A percentile compares a stretch with the other conserved stretches of the same genome.
Conservation (phyloP, 2,113 vertebrate genomes). For the Oncorhynchus keta region DNA sequence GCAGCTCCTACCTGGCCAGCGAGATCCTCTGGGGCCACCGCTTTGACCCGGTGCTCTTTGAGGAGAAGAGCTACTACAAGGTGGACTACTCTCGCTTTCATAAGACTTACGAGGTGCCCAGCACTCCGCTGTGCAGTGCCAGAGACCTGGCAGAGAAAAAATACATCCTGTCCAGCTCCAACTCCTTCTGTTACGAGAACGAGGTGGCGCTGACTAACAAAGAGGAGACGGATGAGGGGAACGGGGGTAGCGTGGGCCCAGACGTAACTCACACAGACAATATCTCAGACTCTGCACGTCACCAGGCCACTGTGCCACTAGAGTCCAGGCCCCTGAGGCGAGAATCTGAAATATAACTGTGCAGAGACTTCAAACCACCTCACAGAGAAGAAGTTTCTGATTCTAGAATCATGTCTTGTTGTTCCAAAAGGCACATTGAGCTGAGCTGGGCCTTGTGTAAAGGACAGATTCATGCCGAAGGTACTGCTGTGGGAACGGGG, state of each 20-base stretch:
- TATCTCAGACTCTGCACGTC: conserved; percentile 83
- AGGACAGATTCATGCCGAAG: conserved; percentile 73
- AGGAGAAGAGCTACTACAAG: conserved; percentile 97
- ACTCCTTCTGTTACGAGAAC: conserved; percentile 98
- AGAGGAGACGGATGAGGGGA: conserved; percentile 90
- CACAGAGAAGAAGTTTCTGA: conserved; percentile 57
- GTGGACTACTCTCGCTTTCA: conserved; percentile 98
- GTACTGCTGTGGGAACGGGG: conserved; percentile 79
- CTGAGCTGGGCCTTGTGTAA: conserved; percentile 71
- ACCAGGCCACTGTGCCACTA: conserved; percentile 83
- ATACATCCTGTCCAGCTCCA: conserved; percentile 88
- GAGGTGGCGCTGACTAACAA: conserved; percentile 92
- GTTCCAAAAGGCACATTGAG: conserved; percentile 69
- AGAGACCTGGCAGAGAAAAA: conserved; percentile 96
- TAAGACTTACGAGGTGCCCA: conserved; percentile 95
- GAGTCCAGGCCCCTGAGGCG: conserved; percentile 88
- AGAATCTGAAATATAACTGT: conserved; percentile 94
- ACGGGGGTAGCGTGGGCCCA: conserved; percentile 83
- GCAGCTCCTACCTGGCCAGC: conserved; percentile 90
- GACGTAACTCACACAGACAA: conserved; percentile 91
- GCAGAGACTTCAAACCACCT: conserved; percentile 38
- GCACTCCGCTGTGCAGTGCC: conserved; percentile 92
- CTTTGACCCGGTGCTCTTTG: conserved; percentile 93
- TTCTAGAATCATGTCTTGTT: conserved; percentile 58
- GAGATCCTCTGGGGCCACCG: conserved; percentile 97